Evolutionary conservation across 1,140 invertebrate genomes (phyloP), one percentile per base, ranked within the genome.

Genomic region (Ephestia elutella): DNA sequence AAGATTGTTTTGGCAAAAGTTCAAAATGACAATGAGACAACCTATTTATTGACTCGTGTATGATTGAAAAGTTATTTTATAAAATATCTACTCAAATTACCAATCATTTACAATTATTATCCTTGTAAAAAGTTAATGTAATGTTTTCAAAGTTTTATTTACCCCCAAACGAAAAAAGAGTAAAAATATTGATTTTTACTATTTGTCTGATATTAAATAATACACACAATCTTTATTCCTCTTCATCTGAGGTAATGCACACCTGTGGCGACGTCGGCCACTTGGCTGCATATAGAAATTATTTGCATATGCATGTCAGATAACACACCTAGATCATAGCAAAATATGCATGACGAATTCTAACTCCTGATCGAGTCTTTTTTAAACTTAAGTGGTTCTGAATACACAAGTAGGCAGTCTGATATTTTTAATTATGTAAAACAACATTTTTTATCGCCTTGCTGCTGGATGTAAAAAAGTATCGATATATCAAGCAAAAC

Each of bases 281-380:
- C 58, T 62, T 58, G 53, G 49, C 57, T 62, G 67, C 66, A 69
- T 80, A 75, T 71, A 68, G 63, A 66, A 59, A 56, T 67, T 71
- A 80, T 78, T 82, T 79, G 73, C 78, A 80, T 82, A 77, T 64
- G 61, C 70, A 75, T 59, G 68, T 66, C 64, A 73, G 71, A 81
- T 78, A 75, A 78, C 70, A 73, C 62, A 71, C 57, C 56, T 72
- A 63, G 68, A 75, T 71, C 63, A 70, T 69, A 71, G 49, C 71
- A 67, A 75, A 78, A 70, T 66, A 67, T 65, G 65, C 70, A 64
- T 74, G 68, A 75, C 62, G 77, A 73, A 78, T 79, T 73, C 63
- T 60, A 57, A 63, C 49, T 64, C n/a, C 15, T 44, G 38, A 44
- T 44, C 38, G 38, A 44, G 13, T 56, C 51, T 60, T 55, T n/a